These are phyloP conservation scores for Desmophyllum pertusum DNA, from an alignment of 92 coral and sea anemone species.

Conservation along the genomic window DNA sequence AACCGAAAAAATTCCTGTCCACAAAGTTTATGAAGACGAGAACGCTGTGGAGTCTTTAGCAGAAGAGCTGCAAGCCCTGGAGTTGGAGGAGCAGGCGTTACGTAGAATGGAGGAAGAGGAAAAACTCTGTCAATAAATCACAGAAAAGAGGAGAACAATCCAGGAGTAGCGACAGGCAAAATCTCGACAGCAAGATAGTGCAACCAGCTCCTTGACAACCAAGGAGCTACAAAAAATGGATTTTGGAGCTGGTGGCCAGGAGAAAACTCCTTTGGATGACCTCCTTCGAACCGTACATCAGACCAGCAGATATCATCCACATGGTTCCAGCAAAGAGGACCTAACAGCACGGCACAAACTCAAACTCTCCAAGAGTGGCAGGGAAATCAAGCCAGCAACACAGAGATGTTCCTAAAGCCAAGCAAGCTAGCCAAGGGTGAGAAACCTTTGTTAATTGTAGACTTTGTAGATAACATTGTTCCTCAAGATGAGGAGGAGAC, in stretches of 20 bases:
- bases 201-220: neutral
- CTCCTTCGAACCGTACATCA: neutral
- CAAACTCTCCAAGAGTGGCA: no score
- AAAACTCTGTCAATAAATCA: neutral
- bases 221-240: slow-evolving; percentile 2
- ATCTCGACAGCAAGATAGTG: neutral
- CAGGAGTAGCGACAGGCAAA: neutral
- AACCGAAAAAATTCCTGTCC: neutral
- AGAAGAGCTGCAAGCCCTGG: neutral
- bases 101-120: neutral
- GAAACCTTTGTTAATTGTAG: slow-evolving; percentile 9
- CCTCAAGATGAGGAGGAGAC: no score
- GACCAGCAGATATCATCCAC: no score
- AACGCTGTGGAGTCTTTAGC: neutral
- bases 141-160: neutral
- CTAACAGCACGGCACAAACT: no score
- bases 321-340: no score
- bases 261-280: slow-evolving; percentile 11
- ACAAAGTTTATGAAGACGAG: neutral
- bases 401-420: slow-evolving; percentile 34
- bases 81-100: neutral
- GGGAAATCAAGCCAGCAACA: neutral
- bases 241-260: neutral
- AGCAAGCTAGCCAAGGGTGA: slow-evolving; percentile 34
- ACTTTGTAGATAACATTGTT: no score